These are phyloP conservation scores for Drosophila ogumai DNA, from an alignment of 1,140 invertebrate genomes.

Conservation along the genomic window DNA sequence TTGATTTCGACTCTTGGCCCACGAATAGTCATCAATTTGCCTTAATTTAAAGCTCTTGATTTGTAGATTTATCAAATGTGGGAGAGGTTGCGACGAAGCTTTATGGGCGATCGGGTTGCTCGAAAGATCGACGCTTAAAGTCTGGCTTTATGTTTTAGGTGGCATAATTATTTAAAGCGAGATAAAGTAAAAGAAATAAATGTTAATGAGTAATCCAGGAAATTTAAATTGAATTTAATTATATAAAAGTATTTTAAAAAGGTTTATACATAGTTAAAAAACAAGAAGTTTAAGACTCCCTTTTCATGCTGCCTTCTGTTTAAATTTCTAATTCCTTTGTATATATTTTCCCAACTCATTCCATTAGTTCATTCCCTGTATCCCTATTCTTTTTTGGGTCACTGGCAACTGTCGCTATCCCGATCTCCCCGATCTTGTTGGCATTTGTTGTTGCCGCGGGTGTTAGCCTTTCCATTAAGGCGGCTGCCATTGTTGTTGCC, in stretches of 20 bases:
- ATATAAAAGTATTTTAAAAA: neutral
- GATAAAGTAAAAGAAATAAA: neutral
- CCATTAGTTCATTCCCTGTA: neutral
- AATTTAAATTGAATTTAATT: neutral
- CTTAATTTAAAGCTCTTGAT: conserved; percentile 45
- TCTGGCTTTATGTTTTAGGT: neutral
- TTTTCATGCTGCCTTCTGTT: neutral
- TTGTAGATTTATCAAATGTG: conserved; percentile 47
- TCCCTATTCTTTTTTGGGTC: conserved; percentile 64
- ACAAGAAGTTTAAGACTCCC: too few species aligned
- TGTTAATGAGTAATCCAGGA: neutral
- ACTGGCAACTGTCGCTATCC: conserved; percentile 56
- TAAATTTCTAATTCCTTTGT: neutral
- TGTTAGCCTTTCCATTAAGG: conserved; percentile 74
- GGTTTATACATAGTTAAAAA: too few species aligned
- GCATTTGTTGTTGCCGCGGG: conserved; percentile 73
- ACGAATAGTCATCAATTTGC: conserved; percentile 50
- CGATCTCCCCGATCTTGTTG: conserved; percentile 29
- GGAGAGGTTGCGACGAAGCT: conserved; percentile 36
- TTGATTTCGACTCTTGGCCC: conserved; percentile 38
- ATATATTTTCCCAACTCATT: neutral
- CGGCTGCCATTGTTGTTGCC: conserved; percentile 61
- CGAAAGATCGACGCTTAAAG: conserved; percentile 1
- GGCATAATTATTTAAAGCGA: conserved; percentile 3
- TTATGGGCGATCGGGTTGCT: conserved; percentile 33